Percentiles rank a stretch among this genome's conserved stretches.
These are phyloP conservation scores for Eilema griseolum DNA, from an alignment of 2,888 invertebrate genomes.

Conservation along the genomic window DNA sequence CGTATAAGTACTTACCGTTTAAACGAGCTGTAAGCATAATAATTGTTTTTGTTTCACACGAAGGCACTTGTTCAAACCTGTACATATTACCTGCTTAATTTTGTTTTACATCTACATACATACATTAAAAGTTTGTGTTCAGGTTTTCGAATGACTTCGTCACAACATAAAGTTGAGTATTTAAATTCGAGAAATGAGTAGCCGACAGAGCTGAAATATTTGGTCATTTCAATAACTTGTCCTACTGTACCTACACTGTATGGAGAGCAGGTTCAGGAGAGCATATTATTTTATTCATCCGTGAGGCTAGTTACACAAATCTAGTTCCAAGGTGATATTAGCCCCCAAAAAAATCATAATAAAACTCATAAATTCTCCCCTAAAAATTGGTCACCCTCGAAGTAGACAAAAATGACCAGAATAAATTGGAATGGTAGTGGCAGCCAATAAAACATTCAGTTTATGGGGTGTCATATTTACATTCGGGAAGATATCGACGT, in stretches of 20 bases:
- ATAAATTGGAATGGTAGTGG: conserved; percentile 86
- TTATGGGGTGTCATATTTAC: conserved; percentile 87
- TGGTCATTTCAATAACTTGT: conserved; percentile 35
- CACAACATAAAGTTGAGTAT: conserved; percentile 41
- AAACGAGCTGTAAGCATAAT: conserved; percentile 43
- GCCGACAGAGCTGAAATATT: conserved; percentile 36
- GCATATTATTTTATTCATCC: conserved; percentile 41
- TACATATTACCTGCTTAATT: conserved; percentile 44
- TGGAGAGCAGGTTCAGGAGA: conserved; percentile 37
- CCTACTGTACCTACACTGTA: conserved; percentile 30
- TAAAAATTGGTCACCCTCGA: conserved; percentile 83
- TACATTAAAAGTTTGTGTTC: conserved; percentile 36
- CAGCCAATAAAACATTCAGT: conserved; percentile 85
- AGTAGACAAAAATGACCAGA: conserved; percentile 85
- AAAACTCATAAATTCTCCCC: conserved; percentile 81
- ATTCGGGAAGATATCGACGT: conserved; percentile 80
- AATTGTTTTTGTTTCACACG: conserved; percentile 50
- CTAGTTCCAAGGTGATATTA: conserved; percentile 68
- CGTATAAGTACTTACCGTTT: conserved; percentile 49
- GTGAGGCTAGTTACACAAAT: conserved; percentile 49
- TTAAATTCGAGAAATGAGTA: conserved; percentile 31
- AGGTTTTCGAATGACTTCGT: conserved; percentile 36
- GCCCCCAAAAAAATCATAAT: conserved; percentile 72
- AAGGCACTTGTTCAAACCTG: conserved; percentile 36
- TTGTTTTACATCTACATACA: conserved; percentile 43